Conservation (phyloP, 2,113 vertebrate genomes). For the Emydocephalus ijimae region DNA sequence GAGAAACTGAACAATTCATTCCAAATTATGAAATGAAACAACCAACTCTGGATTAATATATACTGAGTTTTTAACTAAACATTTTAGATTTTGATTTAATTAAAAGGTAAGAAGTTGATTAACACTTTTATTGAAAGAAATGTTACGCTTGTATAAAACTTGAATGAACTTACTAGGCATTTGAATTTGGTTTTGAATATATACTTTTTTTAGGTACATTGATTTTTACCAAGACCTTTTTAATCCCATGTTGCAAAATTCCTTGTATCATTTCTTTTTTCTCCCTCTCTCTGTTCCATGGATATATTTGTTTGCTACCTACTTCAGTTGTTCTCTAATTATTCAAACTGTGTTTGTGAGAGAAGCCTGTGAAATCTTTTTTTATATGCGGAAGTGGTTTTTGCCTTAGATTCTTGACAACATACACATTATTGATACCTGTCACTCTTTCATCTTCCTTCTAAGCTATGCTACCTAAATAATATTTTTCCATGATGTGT, state of each 20-base stretch:
- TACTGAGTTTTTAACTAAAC: not conserved
- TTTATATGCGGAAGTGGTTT: not conserved
- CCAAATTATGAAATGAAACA: not conserved
- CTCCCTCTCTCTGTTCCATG: not conserved
- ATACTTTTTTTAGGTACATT: not conserved
- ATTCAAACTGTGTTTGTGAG: not conserved
- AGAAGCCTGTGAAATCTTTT: not conserved
- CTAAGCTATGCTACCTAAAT: not conserved
- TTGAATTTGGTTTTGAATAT: not conserved
- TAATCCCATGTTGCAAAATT: not conserved
- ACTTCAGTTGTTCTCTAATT: not conserved
- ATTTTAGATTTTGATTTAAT: not conserved
- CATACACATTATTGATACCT: not conserved
- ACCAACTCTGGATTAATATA: not conserved
- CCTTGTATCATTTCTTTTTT: not conserved
- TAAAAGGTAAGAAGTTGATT: constrained; percentile 1
- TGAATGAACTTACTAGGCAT: not conserved
- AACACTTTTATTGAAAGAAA: not conserved
- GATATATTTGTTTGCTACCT: not conserved
- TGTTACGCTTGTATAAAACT: not conserved
- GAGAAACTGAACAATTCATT: not conserved
- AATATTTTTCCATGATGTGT: not conserved
- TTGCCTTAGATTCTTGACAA: not conserved
- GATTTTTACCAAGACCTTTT: not conserved
- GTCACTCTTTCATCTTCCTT: not conserved